Evolutionary conservation across 53 echinoderm and acorn worm species (phyloP), one percentile per base, ranked within the genome.

Genomic region (Henricia sp.): DNA sequence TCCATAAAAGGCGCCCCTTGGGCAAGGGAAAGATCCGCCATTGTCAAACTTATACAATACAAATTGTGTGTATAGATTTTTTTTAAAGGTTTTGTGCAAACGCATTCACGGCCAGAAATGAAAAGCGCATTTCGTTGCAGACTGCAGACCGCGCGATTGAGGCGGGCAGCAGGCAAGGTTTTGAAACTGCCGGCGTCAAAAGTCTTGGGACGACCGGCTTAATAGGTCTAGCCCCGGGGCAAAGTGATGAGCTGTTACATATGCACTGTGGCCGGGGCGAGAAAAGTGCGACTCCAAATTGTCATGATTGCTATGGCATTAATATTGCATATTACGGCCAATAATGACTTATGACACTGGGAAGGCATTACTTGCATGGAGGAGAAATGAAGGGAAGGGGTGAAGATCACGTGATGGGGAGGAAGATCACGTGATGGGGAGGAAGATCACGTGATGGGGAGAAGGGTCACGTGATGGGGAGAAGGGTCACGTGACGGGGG

Each of bases 301-400:
- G 32, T 50, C 80, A 63, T 46, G 64, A 64, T 43, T 80, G 50
- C 63, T 17, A 80, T 43, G 80, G 48, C 80, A 80, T 80, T 80
- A 80, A 80, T 80, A 80, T 80, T 80, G 80, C 64, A 80, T 80
- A 64, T 64, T 63, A 43, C 46, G 37, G 64, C 21, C 80, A 80
- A 80, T 80, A n/a, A 80, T 80, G 80, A 80, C 64, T 80, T 63
- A 80, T 80, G 80, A 63, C 80, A 63, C 52, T 50, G 80, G 30
- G 33, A 64, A 48, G 76, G 57, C 37, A n/a, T 58, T 28, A 28
- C 27, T 6, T 35, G 55, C 5, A 52, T 34, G 36, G 39, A 67
- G 21, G 28, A 21, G 2, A 4, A 13, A n/a, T 37, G 1, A 0
- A 24, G 67, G 20, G 67, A n/a, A 59, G 28, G 39, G 67, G 67